A percentile compares a stretch with the other conserved stretches of the same genome.
Evolutionary conservation across 2,888 invertebrate genomes (phyloP).

Genomic region (Pollenia amentaria): DNA sequence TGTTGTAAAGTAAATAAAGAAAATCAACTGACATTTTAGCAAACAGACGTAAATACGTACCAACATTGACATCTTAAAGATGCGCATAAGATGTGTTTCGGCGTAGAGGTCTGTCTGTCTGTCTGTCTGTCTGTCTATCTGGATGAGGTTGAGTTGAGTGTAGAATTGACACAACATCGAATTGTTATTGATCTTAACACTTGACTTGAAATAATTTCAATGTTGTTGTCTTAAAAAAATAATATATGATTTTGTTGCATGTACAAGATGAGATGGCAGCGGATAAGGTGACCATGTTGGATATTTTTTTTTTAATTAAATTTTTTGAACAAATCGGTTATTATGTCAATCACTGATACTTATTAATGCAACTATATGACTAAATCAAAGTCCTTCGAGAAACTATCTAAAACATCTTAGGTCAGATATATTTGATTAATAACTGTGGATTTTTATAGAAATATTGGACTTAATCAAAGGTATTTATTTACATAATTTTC

Average conservation of each 20-base stretch:
- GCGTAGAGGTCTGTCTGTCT: background rate
- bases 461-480: too few relatives aligned
- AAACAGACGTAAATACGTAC: constrained; percentile 8
- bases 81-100: constrained; percentile 15
- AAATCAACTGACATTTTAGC: constrained; percentile 29
- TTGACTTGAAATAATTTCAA: constrained; percentile 64
- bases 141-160: constrained; percentile 42
- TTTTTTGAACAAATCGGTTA: too few relatives aligned
- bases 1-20: constrained; percentile 56
- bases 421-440: too few relatives aligned
- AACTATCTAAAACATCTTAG: too few relatives aligned
- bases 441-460: too few relatives aligned
- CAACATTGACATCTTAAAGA: constrained; percentile 23
- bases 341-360: too few relatives aligned
- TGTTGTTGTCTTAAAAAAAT: constrained; percentile 34
- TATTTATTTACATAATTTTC: too few relatives aligned
- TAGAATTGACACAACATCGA: constrained; percentile 64
- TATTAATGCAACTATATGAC: too few relatives aligned
- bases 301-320: too few relatives aligned
- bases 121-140: background rate
- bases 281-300: constrained; percentile 45
- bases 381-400: too few relatives aligned
- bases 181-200: constrained; percentile 71
- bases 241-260: constrained; percentile 41
- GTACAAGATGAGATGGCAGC: background rate